These are phyloP conservation scores for Ceratina japonica DNA, from an alignment of 1,140 invertebrate species.

Conservation along the genomic window DNA sequence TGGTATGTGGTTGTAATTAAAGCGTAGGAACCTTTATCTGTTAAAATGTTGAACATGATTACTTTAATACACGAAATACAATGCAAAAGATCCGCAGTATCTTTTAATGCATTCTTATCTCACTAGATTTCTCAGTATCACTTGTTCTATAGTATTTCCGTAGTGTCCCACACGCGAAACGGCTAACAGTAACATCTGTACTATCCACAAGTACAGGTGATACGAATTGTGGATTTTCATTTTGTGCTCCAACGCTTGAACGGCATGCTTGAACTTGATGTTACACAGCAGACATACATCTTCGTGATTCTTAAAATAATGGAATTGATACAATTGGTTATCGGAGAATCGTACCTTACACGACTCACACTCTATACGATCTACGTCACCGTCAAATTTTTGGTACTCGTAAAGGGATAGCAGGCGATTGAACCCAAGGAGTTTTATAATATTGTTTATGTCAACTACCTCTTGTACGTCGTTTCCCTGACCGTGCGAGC, in stretches of 20 bases:
- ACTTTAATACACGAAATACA: too few relatives aligned
- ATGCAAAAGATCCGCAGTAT: too few relatives aligned
- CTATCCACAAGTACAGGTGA: conserved; percentile 21
- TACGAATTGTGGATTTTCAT: conserved; percentile 8
- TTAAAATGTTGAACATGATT: too few relatives aligned
- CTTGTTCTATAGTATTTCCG: conserved; percentile 9
- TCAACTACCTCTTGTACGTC: not conserved
- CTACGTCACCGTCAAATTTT: conserved; percentile 2
- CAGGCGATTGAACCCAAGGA: conserved; percentile 13
- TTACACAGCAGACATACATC: conserved; percentile 23
- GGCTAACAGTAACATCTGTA: not conserved
- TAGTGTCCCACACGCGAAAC: not conserved
- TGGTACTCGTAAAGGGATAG: conserved; percentile 14
- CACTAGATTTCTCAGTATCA: not conserved
- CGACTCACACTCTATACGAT: not conserved
- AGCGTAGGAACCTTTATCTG: too few relatives aligned
- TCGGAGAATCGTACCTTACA: not conserved
- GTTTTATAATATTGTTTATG: not conserved
- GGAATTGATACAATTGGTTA: not conserved
- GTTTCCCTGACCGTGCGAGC: not conserved
- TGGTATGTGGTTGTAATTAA: too few relatives aligned
- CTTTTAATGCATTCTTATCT: not conserved
- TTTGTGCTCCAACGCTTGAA: conserved; percentile 30
- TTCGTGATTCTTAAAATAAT: conserved; percentile 21
- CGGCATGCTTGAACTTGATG: conserved; percentile 12